Evolutionary conservation across 2,888 invertebrate genomes (phyloP).

Genomic region (Uropetala carovei): DNA sequence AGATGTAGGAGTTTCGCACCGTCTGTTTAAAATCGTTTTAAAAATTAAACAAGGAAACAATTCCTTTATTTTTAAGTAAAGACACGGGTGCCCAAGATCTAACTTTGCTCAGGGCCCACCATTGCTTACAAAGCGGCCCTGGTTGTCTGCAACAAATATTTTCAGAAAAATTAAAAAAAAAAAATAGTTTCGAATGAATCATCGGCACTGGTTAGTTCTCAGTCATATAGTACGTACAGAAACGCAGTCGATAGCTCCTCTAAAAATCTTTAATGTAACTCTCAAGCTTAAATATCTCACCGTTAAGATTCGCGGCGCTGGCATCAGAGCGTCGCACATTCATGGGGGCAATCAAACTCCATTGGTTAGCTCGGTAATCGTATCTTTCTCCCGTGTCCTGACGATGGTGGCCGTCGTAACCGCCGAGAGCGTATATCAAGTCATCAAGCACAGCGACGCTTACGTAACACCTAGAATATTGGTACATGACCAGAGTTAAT

Average conservation of each 20-base stretch:
- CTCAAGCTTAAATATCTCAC: conserved; percentile 74
- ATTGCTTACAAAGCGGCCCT: too few species aligned
- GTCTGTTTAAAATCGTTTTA: too few species aligned
- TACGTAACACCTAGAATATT: conserved; percentile 84
- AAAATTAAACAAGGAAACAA: too few species aligned
- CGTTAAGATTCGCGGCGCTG: conserved; percentile 90
- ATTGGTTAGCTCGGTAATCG: conserved; percentile 89
- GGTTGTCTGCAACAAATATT: too few species aligned
- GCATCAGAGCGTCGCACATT: conserved; percentile 93
- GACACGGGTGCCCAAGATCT: too few species aligned
- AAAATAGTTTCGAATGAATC: not conserved
- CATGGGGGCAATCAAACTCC: conserved; percentile 93
- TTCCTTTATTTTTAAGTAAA: too few species aligned
- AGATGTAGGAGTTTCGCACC: too few species aligned
- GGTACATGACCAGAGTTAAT: not conserved
- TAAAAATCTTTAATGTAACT: not conserved
- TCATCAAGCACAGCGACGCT: conserved; percentile 88
- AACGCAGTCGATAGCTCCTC: not conserved
- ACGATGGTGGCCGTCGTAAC: conserved; percentile 90
- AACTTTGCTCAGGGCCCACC: too few species aligned
- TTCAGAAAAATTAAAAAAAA: too few species aligned
- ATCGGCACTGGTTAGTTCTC: not conserved
- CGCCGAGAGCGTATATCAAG: conserved; percentile 91
- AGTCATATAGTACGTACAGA: too few species aligned
- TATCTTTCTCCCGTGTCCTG: conserved; percentile 93